Evolutionary conservation across 2,797 vertebrate species (phyloP), one percentile per base, ranked within the genome.

Genomic region (Garrulus glandarius): DNA sequence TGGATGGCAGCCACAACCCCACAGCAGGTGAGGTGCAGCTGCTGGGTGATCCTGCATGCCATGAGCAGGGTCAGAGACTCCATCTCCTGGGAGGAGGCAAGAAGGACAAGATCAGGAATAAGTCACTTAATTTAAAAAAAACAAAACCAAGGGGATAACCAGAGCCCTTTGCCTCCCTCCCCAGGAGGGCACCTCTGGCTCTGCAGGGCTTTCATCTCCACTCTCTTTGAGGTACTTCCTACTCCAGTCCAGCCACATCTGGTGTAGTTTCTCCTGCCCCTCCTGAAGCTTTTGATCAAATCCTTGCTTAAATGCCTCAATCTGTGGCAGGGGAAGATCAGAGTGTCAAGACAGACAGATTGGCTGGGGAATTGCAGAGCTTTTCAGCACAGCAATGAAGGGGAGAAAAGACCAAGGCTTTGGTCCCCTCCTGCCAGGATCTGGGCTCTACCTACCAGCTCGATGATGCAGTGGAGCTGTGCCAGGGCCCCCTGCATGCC

Each of bases 401-500:
- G 0, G 9, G 14, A 52, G 36, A 44, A 10, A 2, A 43, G 39
- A 9, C 2, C 59, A 70, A 17, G 1, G 3, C 7, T 43, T n/a
- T 26, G 10, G 19, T 43, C 9, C 30, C n/a, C 17, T 64, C 34
- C 32, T 59, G 3, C 23, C 34, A 43, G 41, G 17, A 10, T 5
- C 29, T 8, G 17, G 17, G 37, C 23, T 81, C 15, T n/a, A 59
- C 97, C 96, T 94, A 98, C 98, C 98, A 99, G 98, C 94, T 99
- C 97, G 71, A 99, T 95, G 8, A 98, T 98, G 81, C 97, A 98
- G 67, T 95, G 97, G 90, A 99, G 99, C 93, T 99, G 98, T 74
- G 94, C 53, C 47, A 99, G 95, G 5, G 98, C 63, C 5, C 97
- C 61, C 69, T 97, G 97, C 11, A 98, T 98, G 36, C 92, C 37